phyloP scores from a whole-genome alignment of 2,113 vertebrate species.

The Nyctibius bracteatus region DNA sequence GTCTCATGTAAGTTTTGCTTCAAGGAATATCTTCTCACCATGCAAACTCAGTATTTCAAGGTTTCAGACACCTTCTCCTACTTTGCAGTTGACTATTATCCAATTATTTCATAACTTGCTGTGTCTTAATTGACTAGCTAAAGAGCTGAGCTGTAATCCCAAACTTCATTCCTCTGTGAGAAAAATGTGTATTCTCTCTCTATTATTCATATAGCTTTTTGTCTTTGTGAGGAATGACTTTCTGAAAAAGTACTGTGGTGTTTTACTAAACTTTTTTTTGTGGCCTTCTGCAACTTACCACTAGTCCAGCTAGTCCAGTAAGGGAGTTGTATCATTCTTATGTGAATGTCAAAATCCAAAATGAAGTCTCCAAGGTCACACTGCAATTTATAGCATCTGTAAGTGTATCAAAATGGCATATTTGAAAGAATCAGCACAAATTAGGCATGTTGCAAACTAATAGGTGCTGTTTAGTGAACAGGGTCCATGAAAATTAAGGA shows the following conservation, averaged over 20 bases:
- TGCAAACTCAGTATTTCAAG: not conserved
- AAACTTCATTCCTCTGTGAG: not conserved
- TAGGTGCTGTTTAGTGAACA: not conserved
- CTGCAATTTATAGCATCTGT: not conserved
- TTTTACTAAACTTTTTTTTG: not conserved
- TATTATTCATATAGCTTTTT: not conserved
- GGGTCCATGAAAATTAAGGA: not conserved
- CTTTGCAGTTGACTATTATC: not conserved
- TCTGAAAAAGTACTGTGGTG: not conserved
- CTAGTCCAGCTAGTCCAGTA: not conserved
- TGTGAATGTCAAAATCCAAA: not conserved
- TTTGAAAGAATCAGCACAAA: not conserved
- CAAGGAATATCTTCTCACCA: not conserved
- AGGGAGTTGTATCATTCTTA: not conserved
- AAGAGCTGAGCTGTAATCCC: not conserved
- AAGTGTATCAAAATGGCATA: not conserved
- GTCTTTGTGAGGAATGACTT: not conserved
- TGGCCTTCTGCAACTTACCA: not conserved
- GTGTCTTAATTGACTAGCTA: not conserved
- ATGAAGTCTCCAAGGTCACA: not conserved
- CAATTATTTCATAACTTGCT: not conserved
- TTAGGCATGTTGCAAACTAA: not conserved
- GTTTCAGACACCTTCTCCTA: not conserved
- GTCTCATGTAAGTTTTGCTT: not conserved
- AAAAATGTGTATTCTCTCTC: not conserved